Evolutionary conservation across 2,888 invertebrate genomes (phyloP), one percentile per base, ranked within the genome.

Genomic region (Syritta pipiens): DNA sequence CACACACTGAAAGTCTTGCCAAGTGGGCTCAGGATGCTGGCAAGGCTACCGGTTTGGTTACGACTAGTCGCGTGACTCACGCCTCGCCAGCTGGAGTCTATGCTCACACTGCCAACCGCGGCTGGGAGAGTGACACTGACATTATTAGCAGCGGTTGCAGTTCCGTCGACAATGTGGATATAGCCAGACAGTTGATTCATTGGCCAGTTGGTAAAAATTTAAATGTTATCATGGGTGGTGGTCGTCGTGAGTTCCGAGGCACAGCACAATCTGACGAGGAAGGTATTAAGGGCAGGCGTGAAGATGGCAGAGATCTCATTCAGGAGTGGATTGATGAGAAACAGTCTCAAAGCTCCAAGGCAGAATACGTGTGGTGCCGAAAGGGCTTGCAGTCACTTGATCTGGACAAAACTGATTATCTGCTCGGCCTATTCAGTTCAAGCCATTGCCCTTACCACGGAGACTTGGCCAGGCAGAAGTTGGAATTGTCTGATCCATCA

Each of bases 41-140:
- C 0, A 93, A 93, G 85, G 89, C 89, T 17, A 91, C 93, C 4
- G 94, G 93, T 3, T 84, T 93, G 2, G 94, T 95, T 1, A 96
- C 96, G 0, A 95, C 93, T 0, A 93, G 94, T 0, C 89, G 94
- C 37, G 92, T 96, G 0, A 95, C 95, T 0, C 94, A 95, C 84
- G 95, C 95, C 0, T 93, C 94, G 0, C 95, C 95, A 0, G 93
- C 93, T 0, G 94, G 93, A 0, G 89, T 92, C 0, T 95, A 93
- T 85, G 92, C 95, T 0, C 93, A 94, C 84, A 91, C 91, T 0
- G 91, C 94, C 0, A 90, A 93, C 74, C 89, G 95, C 4, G 88
- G 91, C 42, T 95, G 95, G 94, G 95, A 95, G 85, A 89, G 88
- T 26, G 94, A 95, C 84, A 87, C 89, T 0, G 92, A 46, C 92